Evolutionary conservation across 2,888 invertebrate species (phyloP).

Genomic region (Stratiomys singularior): DNA sequence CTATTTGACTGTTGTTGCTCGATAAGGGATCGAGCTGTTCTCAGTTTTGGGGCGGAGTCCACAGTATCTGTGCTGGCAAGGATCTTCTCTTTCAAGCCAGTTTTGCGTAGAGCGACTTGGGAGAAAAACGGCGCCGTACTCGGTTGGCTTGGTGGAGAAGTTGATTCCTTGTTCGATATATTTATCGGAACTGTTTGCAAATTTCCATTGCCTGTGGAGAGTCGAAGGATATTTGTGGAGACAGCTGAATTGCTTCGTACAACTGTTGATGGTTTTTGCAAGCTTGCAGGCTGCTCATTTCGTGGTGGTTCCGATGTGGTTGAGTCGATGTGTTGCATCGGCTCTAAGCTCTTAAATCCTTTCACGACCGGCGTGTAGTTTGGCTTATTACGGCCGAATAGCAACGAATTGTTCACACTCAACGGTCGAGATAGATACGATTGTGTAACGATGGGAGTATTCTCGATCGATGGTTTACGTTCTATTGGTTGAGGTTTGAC

Average conservation of each 20-base stretch:
- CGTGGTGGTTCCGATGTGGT: background rate
- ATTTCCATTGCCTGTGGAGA: background rate
- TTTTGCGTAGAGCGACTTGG: constrained; percentile 66
- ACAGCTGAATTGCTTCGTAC: constrained; percentile 35
- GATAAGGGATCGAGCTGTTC: constrained; percentile 48
- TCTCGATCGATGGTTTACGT: constrained; percentile 4
- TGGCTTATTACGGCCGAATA: constrained; percentile 52
- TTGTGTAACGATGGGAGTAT: background rate
- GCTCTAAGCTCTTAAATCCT: constrained; percentile 59
- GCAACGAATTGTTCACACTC: constrained; percentile 48
- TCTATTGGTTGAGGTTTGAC: background rate
- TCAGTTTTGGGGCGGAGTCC: constrained; percentile 4
- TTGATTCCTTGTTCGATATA: constrained; percentile 29
- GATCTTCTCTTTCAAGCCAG: constrained; percentile 66
- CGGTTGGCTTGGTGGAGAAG: background rate
- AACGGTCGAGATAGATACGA: background rate
- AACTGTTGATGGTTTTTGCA: background rate
- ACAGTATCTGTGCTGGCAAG: constrained; percentile 58
- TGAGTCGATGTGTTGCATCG: background rate
- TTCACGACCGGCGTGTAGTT: constrained; percentile 60
- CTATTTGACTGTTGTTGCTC: constrained; percentile 41
- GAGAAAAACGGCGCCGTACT: constrained; percentile 63
- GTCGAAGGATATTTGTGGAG: constrained; percentile 31
- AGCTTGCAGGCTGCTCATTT: background rate
- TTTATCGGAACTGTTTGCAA: constrained; percentile 18